Evolutionary conservation across 2,113 vertebrate species (phyloP).

Genomic region (Aptenodytes forsteri): DNA sequence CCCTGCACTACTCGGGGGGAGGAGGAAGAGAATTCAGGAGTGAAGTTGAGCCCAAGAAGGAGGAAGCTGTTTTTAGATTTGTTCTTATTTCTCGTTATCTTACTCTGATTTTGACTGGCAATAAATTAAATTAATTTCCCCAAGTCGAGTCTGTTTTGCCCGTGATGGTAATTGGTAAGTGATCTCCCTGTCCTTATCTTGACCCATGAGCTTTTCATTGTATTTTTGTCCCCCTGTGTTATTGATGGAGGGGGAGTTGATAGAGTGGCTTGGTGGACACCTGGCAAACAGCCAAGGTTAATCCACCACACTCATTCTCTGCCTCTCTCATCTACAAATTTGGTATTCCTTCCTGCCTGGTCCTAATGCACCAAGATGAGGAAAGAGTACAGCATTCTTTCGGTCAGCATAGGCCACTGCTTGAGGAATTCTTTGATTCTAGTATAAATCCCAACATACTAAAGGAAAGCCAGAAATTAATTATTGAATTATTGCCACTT

Average conservation of each 20-base stretch:
- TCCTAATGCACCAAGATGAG: background rate
- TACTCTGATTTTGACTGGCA: background rate
- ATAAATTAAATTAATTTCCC: background rate
- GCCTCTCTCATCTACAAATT: background rate
- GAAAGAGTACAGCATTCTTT: background rate
- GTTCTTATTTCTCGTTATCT: background rate
- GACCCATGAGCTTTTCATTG: background rate
- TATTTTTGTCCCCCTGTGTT: background rate
- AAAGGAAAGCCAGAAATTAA: background rate
- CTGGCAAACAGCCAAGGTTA: background rate
- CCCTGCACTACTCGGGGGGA: accelerated
- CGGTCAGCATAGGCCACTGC: background rate
- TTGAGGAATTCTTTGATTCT: background rate
- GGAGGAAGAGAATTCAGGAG: background rate
- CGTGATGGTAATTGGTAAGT: background rate
- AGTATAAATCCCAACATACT: background rate
- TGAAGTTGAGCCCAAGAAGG: background rate
- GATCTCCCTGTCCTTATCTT: background rate
- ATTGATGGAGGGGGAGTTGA: background rate
- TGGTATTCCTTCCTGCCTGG: background rate
- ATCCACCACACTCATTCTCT: background rate
- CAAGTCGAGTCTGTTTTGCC: background rate
- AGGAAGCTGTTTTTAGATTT: background rate
- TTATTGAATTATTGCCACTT: background rate
- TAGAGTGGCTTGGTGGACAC: background rate